Conservation (phyloP, 2,113 vertebrate genomes). For the Poecile atricapillus region DNA sequence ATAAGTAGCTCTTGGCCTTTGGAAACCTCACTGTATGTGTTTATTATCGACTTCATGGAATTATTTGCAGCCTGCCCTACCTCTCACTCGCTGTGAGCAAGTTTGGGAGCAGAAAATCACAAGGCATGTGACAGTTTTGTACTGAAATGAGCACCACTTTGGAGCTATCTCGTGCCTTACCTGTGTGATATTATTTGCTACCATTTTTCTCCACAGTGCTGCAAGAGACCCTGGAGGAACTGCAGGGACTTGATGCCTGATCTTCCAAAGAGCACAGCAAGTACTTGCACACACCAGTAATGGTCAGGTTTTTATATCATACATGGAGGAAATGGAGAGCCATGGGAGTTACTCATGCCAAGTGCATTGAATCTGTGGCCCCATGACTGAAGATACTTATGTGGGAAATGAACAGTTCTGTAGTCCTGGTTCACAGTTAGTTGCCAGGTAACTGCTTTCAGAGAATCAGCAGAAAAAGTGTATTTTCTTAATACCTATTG, state of each 20-base stretch:
- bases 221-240: neutral
- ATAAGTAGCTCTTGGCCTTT: neutral
- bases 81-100: neutral
- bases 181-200: neutral
- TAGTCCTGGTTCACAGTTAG: neutral
- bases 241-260: neutral
- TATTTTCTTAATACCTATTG: neutral
- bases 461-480: neutral
- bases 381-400: neutral
- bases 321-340: neutral
- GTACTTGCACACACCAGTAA: neutral
- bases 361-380: neutral
- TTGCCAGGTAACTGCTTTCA: neutral
- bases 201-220: neutral
- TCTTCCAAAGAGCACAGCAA: neutral
- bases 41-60: neutral
- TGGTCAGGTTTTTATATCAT: neutral
- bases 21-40: neutral
- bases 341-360: neutral
- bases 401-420: neutral
- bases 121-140: neutral
- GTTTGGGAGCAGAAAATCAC: neutral
- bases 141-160: neutral
- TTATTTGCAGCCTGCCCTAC: neutral
- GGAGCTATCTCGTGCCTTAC: neutral